These are phyloP conservation scores for Sialis fuliginosa DNA, from an alignment of 2,888 invertebrate genomes.

Conservation along the genomic window DNA sequence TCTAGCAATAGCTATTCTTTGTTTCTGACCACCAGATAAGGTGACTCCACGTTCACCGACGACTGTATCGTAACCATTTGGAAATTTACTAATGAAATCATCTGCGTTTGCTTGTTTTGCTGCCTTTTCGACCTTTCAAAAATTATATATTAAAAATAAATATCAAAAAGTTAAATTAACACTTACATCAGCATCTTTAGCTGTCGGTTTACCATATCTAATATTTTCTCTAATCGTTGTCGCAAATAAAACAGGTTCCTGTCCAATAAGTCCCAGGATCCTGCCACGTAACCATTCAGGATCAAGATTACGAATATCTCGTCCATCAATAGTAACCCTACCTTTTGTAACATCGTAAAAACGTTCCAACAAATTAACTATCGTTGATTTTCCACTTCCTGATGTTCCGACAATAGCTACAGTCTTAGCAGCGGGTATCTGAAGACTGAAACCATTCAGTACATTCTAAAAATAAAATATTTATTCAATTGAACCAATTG, in stretches of 20 bases:
- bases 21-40: slow-evolving; percentile 91
- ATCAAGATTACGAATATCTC: slow-evolving; percentile 50
- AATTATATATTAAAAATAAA: neutral
- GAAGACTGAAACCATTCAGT: slow-evolving; percentile 66
- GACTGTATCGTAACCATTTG: slow-evolving; percentile 65
- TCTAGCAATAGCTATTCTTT: slow-evolving; percentile 86
- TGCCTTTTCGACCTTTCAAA: slow-evolving; percentile 50
- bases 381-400: slow-evolving; percentile 90
- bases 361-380: slow-evolving; percentile 73
- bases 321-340: slow-evolving; percentile 54
- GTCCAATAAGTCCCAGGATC: slow-evolving; percentile 75
- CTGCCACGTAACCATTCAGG: slow-evolving; percentile 72
- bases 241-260: slow-evolving; percentile 88
- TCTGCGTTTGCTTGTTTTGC: slow-evolving; percentile 82
- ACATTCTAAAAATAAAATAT: slow-evolving; percentile 35
- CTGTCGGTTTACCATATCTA: slow-evolving; percentile 63
- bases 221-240: slow-evolving; percentile 87
- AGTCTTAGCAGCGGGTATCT: slow-evolving; percentile 71
- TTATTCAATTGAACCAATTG: neutral
- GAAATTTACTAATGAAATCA: slow-evolving; percentile 70
- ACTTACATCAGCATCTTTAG: slow-evolving; percentile 46
- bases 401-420: slow-evolving; percentile 87
- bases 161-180: slow-evolving; percentile 2
- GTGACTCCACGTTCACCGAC: slow-evolving; percentile 83
- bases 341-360: slow-evolving; percentile 70